Base-by-base conservation (phyloP, 1,140 invertebrate species). In the Drosophila pandora region DNA sequence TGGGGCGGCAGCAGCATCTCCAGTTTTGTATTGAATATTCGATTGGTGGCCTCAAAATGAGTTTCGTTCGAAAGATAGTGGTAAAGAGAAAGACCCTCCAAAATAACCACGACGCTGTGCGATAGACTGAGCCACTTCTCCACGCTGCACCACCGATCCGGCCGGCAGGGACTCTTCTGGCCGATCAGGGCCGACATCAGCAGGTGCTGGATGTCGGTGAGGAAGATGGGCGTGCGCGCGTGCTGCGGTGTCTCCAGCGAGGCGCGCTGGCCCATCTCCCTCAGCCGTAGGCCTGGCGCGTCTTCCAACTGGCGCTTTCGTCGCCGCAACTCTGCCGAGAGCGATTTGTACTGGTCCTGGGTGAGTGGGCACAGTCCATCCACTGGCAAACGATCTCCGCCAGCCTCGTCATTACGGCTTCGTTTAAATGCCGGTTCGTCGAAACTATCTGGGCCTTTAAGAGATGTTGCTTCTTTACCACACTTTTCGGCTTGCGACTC, bases 121-220 rank as follows among this genome's bases (percentile, higher is more conserved):
- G 93, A 92, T 12, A 98, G 92, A 79, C 93, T 94, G 53, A 93
- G 94, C 70, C 93, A 94, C 91, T 96, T 96, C 52, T 97, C 94
- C 12, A 97, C 90, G 13, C 93, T 92, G 93, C 96, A 97, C 97
- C 97, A 98, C 72, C 96, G 93, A 23, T 94, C 92, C 13, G 95
- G 94, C 45, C 92, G 88, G 60, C 95, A 95, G 21, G 95, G 94
- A 47, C 95, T 95, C 34, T 94, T 92, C 75, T 95, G 94, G 4
- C 95, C 95, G 49, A 96, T 92, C 57, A 97, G 90, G 1, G 96
- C 95, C 90, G 95, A 95, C 78, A 97, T 92, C 3, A 98, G 81
- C 50, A 98, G 92, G 92, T 97, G 95, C 90, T 97, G 96, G 58
- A 98, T 90, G 91, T 98, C 97, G 41, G 94, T 94, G 0, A 97